Evolutionary conservation across 2,888 invertebrate species (phyloP).

Genomic region (Macrophya alboannulata): DNA sequence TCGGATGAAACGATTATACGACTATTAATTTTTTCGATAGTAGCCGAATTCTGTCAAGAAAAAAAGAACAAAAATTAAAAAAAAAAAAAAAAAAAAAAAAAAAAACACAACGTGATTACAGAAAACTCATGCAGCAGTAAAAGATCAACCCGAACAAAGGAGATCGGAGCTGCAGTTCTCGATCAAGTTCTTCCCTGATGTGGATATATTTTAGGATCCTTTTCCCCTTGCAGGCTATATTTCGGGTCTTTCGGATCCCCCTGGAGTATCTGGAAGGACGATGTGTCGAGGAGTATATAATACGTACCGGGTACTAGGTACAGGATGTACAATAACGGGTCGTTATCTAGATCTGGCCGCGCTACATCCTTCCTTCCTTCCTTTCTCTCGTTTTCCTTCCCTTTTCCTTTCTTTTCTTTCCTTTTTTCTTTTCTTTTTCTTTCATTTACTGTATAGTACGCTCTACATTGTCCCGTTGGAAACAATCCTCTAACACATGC

Average conservation of each 20-base stretch:
- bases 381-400: background rate
- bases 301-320: background rate
- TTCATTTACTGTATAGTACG: background rate
- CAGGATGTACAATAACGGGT: constrained; percentile 29
- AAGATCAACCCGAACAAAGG: background rate
- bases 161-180: constrained; percentile 15
- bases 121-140: too few species aligned
- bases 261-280: background rate
- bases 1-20: background rate
- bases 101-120: too few species aligned
- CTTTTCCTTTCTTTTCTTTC: background rate
- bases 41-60: too few species aligned
- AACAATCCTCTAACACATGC: background rate
- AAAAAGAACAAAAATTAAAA: too few species aligned
- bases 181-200: constrained; percentile 16
- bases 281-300: background rate
- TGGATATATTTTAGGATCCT: background rate
- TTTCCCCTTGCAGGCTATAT: background rate
- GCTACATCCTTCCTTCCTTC: constrained; percentile 40
- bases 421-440: background rate
- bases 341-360: constrained; percentile 44
- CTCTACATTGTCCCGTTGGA: background rate
- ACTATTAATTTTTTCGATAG: background rate
- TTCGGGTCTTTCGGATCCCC: background rate
- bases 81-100: too few species aligned